These are phyloP conservation scores for Orthonychiurus folsomi DNA, from an alignment of 2,888 invertebrate species.

Conservation along the genomic window DNA sequence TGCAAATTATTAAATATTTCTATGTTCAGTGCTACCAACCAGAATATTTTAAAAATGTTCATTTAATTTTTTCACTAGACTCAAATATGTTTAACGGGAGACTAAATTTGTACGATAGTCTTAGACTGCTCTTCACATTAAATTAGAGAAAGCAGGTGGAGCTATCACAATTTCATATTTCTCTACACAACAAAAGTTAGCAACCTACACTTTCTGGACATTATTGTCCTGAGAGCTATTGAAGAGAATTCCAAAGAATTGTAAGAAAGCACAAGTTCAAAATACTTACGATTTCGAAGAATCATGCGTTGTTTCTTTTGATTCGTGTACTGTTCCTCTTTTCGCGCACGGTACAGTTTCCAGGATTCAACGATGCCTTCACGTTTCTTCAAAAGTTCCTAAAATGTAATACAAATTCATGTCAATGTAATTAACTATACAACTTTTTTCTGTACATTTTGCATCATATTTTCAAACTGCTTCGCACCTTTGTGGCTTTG, in stretches of 20 bases:
- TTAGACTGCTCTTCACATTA: slow-evolving; percentile 12
- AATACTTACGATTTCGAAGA: slow-evolving; percentile 71
- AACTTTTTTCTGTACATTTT: slow-evolving; percentile 3
- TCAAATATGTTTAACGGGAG: too few relatives aligned
- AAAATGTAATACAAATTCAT: slow-evolving; percentile 13
- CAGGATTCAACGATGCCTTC: slow-evolving; percentile 78
- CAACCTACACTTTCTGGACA: not conserved
- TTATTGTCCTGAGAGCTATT: slow-evolving; percentile 1
- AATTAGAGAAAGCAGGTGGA: slow-evolving; percentile 12
- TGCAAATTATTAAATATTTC: slow-evolving; percentile 45
- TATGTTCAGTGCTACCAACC: too few relatives aligned
- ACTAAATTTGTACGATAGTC: slow-evolving; percentile 9
- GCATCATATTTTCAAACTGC: slow-evolving; percentile 11
- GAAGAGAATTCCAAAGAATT: not conserved
- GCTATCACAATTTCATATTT: slow-evolving; percentile 8
- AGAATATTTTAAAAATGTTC: not conserved
- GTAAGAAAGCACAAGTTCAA: not conserved
- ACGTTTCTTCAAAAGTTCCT: slow-evolving; percentile 84
- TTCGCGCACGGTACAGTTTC: slow-evolving; percentile 67
- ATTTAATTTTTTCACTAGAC: slow-evolving; percentile 4
- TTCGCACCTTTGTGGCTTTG: slow-evolving; percentile 68
- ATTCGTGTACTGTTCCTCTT: slow-evolving; percentile 62
- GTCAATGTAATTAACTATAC: slow-evolving; percentile 3
- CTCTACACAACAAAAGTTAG: not conserved
- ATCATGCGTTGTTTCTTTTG: slow-evolving; percentile 73